Percentiles rank a stretch among this genome's conserved stretches.
Conservation (phyloP, 1,140 invertebrate genomes). For the Mamestra configurata region DNA sequence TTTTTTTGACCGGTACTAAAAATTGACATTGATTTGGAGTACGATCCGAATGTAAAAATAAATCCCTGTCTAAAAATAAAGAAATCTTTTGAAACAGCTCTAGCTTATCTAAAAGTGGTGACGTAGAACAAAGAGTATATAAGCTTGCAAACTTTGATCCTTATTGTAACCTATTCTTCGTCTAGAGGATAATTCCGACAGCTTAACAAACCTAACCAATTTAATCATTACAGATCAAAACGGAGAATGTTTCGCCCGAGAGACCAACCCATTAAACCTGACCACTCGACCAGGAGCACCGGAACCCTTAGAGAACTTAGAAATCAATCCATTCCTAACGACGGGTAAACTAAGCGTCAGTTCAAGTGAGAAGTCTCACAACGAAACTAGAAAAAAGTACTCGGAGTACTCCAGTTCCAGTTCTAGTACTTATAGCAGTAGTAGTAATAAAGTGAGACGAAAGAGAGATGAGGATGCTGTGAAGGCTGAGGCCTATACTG, state of each 20-base stretch:
- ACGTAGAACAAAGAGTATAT: no score
- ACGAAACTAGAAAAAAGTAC: constrained; percentile 89
- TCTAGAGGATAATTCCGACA: no score
- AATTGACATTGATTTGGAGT: no score
- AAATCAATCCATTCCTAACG: constrained; percentile 77
- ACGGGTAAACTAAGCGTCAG: constrained; percentile 74
- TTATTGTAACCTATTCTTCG: no score
- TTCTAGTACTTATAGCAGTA: constrained; percentile 52
- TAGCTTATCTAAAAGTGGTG: no score
- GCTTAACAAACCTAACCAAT: no score
- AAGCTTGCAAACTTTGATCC: no score
- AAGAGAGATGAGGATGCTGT: constrained; percentile 93
- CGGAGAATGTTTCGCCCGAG: constrained; percentile 90
- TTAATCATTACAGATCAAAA: constrained; percentile 82
- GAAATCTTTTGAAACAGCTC: no score
- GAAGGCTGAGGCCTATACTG: constrained; percentile 91
- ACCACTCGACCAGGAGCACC: constrained; percentile 87
- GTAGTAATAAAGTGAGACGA: constrained; percentile 82
- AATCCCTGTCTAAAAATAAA: no score
- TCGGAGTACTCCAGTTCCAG: constrained; percentile 62
- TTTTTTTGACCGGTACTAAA: no score
- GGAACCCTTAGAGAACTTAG: constrained; percentile 83
- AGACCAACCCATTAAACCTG: constrained; percentile 92
- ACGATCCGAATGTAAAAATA: no score
- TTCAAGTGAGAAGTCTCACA: constrained; percentile 75